Percentiles rank a stretch among this genome's conserved stretches.
phyloP scores from a whole-genome alignment of 2,797 vertebrate species.

The Manis pentadactyla region DNA sequence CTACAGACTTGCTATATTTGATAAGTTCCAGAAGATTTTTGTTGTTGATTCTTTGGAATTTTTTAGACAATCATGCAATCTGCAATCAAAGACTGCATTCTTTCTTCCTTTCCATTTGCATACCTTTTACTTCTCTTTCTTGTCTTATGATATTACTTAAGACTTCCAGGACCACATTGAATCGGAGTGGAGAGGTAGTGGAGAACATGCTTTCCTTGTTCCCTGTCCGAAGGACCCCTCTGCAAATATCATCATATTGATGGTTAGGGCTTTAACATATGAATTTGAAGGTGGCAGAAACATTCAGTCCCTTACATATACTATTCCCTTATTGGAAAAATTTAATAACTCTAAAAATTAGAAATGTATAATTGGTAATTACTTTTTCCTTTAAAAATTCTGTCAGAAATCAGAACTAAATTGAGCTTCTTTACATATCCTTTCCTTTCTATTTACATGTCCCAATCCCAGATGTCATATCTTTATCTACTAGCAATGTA shows the following conservation, averaged over 20 bases:
- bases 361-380: not conserved
- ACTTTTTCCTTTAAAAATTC: not conserved
- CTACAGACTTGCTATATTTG: not conserved
- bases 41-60: not conserved
- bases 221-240: not conserved
- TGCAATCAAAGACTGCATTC: not conserved
- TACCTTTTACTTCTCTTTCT: not conserved
- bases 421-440: not conserved
- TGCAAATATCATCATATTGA: not conserved
- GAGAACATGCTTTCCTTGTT: not conserved
- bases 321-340: not conserved
- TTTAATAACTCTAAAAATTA: not conserved
- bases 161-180: not conserved
- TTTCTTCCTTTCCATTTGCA: not conserved
- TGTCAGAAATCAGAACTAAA: not conserved
- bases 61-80: not conserved
- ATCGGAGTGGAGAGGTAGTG: not conserved
- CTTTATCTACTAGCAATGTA: not conserved
- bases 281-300: not conserved
- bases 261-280: not conserved
- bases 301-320: not conserved
- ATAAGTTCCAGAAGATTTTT: not conserved
- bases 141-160: not conserved
- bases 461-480: not conserved
- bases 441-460: not conserved